A percentile compares a stretch with the other conserved stretches of the same genome.
These are phyloP conservation scores for Acestrorhynchus altus DNA, from an alignment of 2,797 vertebrate genomes.

Conservation along the genomic window DNA sequence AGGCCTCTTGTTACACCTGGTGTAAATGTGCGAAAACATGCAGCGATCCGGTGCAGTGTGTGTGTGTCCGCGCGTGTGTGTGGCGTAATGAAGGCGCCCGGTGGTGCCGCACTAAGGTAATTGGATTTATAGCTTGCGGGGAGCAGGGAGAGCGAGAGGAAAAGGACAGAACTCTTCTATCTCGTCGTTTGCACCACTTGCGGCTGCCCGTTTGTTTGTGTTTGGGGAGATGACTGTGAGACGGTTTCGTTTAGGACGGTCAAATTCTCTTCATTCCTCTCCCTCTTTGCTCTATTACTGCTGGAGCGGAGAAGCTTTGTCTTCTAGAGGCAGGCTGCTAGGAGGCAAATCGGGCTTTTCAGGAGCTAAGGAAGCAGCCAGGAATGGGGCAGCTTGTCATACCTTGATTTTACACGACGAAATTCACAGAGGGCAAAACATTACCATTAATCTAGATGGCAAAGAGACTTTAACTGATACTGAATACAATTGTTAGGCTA, in stretches of 20 bases:
- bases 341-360: neutral
- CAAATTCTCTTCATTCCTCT: neutral
- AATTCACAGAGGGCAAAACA: no score
- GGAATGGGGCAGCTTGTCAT: neutral
- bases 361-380: neutral
- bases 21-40: neutral
- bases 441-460: neutral
- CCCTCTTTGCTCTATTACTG: slow-evolving; percentile 11
- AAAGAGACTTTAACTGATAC: neutral
- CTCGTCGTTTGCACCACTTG: slow-evolving; percentile 3
- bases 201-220: slow-evolving; percentile 9
- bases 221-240: neutral
- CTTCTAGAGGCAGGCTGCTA: neutral
- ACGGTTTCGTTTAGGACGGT: neutral
- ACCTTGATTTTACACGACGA: neutral
- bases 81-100: slow-evolving; percentile 41
- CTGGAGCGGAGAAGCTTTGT: slow-evolving; percentile 17
- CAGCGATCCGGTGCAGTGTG: neutral
- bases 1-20: slow-evolving; percentile 35
- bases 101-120: slow-evolving; percentile 42
- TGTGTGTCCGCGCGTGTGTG: slow-evolving; percentile 39
- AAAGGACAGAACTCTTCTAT: slow-evolving; percentile 21
- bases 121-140: slow-evolving; percentile 49
- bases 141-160: slow-evolving; percentile 4
- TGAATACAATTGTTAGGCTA: no score